Conservation (phyloP, 2,888 invertebrate species). For the Habroteleia sp. region DNA sequence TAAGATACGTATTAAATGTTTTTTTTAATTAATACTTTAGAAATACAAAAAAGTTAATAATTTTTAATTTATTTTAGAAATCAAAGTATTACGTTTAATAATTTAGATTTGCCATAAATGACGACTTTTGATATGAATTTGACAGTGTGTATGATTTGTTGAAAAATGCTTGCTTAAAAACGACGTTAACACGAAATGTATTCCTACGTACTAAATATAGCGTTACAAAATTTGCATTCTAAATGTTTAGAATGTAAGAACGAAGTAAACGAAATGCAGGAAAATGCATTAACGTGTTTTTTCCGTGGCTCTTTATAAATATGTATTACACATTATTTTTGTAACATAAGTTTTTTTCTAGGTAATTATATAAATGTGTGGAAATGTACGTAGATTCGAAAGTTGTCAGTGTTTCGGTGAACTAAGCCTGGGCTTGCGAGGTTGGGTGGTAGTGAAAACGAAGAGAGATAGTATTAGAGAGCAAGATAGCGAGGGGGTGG, state of each 20-base stretch:
- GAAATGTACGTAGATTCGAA: conserved; percentile 32
- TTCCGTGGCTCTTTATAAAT: conserved; percentile 31
- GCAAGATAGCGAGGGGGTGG: conserved; percentile 62
- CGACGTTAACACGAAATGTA: background rate
- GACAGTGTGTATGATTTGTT: too few species aligned
- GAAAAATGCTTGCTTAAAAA: conserved; percentile 9
- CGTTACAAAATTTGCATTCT: conserved; percentile 44
- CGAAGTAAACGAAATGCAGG: conserved; percentile 18
- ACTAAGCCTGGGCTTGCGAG: conserved; percentile 65
- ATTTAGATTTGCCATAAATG: too few species aligned
- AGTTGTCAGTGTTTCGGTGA: conserved; percentile 64
- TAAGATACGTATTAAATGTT: too few species aligned
- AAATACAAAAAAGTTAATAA: too few species aligned
- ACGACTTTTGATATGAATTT: too few species aligned
- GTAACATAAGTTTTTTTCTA: conserved; percentile 40
- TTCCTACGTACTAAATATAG: conserved; percentile 11
- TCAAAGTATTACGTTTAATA: too few species aligned
- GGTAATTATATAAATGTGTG: conserved; percentile 45
- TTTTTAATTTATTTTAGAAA: too few species aligned
- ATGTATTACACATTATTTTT: conserved; percentile 59
- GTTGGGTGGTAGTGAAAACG: conserved; percentile 17
- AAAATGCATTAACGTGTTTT: conserved; percentile 13
- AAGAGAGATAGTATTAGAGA: conserved; percentile 58
- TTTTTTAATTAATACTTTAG: too few species aligned
- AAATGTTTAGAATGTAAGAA: conserved; percentile 23